Evolutionary conservation across 2,113 vertebrate species (phyloP), one percentile per base, ranked within the genome.

Genomic region (Larimichthys polyactis): DNA sequence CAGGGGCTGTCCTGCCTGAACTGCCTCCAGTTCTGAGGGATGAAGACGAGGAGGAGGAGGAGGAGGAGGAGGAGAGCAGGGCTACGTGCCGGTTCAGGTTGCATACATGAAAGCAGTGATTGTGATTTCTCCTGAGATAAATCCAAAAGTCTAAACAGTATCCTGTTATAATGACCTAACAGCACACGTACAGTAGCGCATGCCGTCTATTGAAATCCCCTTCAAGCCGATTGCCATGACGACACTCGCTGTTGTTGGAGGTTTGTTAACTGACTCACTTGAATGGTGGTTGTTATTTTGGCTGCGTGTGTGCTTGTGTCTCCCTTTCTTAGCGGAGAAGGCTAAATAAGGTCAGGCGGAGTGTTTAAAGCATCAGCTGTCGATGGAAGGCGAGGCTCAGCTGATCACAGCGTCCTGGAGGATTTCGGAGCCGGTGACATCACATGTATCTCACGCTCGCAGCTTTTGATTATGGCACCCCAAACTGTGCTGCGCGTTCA

Each of bases 1-100:
- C 90, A 84, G 62, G 48, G 83, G 62, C 85, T 43, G 84, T 69
- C 55, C 62, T 71, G 17, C 79, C 57, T 40, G 71, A 67, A 84
- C 78, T 69, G 84, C 91, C 90, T 86, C 59, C 40, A 88, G 81
- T 85, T 78, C 24, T 22, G 15, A 64, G 57, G 20, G 65, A 55
- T 65, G 75, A 79, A 68, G 78, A 71, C 29, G 19, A 60, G 67
- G 51, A 60, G 44, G 65, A 16, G 48, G 44, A 29, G 32, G n/a
- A n/a, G n/a, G n/a, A n/a, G n/a, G 48, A 48, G 59, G 17, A 8
- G 7, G 19, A 5, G 51, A 48, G 63, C 48, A 49, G 51, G 27
- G 40, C 52, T 78, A 78, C 64, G 1, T 68, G 83, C 81, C 51
- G 51, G 64, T 74, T 89, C 78, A 79, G 49, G 79, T 60, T 73